A percentile compares a stretch with the other conserved stretches of the same genome.
Conservation (phyloP, 2,888 invertebrate genomes). For the Aspidiotus destructor region DNA sequence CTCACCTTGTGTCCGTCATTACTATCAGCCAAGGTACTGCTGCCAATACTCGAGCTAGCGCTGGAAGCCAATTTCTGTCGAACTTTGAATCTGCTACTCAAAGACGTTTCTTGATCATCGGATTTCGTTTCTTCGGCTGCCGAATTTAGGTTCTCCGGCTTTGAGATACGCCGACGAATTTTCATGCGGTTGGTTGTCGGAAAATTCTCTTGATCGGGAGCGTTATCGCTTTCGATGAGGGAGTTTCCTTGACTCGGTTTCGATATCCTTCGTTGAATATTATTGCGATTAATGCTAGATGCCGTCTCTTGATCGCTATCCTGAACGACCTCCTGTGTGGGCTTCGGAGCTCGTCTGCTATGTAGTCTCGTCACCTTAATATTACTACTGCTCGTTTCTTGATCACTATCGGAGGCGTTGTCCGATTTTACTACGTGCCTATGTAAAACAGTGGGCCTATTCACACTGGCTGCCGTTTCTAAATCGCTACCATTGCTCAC, state of each 20-base stretch:
- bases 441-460: constrained; percentile 20
- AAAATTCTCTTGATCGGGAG: constrained; percentile 9
- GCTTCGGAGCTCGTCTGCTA: constrained; percentile 43
- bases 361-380: constrained; percentile 25
- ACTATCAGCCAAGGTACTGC: constrained; percentile 8
- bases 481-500: constrained; percentile 3
- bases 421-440: constrained; percentile 9
- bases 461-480: constrained; percentile 16
- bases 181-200: constrained; percentile 20
- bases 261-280: constrained; percentile 24
- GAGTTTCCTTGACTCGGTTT: constrained; percentile 25
- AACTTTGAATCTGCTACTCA: constrained; percentile 17
- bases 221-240: constrained; percentile 11
- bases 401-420: constrained; percentile 1
- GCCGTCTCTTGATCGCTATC: constrained; percentile 51
- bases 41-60: constrained; percentile 5
- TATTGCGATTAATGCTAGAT: constrained; percentile 51
- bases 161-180: constrained; percentile 23
- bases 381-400: constrained; percentile 6
- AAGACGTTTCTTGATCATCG: constrained; percentile 22
- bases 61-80: constrained; percentile 1
- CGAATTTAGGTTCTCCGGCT: constrained; percentile 20
- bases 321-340: constrained; percentile 41
- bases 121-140: constrained; percentile 13
- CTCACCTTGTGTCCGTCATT: constrained; percentile 18